Conservation (phyloP, 2,113 vertebrate species). For the Panthera leo region DNA sequence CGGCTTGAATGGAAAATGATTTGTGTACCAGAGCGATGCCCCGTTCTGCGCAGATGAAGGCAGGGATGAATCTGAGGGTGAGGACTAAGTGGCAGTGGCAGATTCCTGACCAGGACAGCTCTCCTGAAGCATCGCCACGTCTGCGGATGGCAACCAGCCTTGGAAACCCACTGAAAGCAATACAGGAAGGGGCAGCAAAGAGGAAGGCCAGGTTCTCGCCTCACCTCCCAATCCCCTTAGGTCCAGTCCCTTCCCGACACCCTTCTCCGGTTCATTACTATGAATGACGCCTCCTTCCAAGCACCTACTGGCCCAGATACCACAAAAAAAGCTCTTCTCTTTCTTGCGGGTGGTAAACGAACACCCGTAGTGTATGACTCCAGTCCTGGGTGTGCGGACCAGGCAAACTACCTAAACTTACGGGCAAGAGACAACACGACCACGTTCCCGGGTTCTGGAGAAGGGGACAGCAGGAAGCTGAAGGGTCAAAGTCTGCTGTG, state of each 20-base stretch:
- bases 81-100: not conserved
- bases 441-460: not conserved
- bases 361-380: not conserved
- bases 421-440: not conserved
- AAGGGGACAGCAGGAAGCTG: not conserved
- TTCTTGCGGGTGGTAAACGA: not conserved
- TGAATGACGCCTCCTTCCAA: not conserved
- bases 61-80: not conserved
- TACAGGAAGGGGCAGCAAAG: not conserved
- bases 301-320: not conserved
- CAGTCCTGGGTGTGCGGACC: not conserved
- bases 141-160: accelerated
- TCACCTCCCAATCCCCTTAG: not conserved
- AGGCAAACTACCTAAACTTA: not conserved
- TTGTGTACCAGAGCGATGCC: accelerated
- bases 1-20: not conserved
- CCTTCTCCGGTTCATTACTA: not conserved
- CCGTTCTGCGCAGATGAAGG: not conserved
- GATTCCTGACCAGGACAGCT: not conserved
- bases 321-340: not conserved
- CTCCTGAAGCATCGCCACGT: accelerated
- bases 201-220: not conserved
- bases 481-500: not conserved
- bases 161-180: not conserved
- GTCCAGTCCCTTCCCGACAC: not conserved